phyloP scores from a whole-genome alignment of 2,888 invertebrate species.

The Amorpha juglandis region DNA sequence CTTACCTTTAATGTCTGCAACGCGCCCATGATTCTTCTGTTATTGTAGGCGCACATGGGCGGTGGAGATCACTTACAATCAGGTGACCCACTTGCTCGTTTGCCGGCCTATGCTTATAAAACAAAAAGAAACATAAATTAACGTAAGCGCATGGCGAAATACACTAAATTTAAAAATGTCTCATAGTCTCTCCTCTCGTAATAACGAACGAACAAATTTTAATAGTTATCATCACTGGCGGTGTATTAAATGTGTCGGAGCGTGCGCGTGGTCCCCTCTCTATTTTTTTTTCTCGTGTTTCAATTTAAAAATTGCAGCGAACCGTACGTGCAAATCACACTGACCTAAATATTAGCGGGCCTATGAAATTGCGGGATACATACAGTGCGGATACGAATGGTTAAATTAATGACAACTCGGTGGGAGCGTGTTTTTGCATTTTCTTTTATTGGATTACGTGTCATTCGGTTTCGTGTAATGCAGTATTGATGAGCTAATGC shows the following conservation, averaged over 20 bases:
- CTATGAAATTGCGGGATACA: constrained; percentile 39
- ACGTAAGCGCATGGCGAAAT: too few species aligned
- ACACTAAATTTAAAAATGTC: too few species aligned
- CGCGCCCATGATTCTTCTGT: too few species aligned
- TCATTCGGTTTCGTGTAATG: too few species aligned
- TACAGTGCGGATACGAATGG: constrained; percentile 38
- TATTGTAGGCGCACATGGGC: too few species aligned
- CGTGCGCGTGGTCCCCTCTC: constrained; percentile 56
- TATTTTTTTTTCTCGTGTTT: constrained; percentile 50
- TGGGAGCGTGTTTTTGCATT: constrained; percentile 28
- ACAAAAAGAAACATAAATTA: too few species aligned
- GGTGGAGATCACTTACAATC: too few species aligned
- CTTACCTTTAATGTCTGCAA: too few species aligned
- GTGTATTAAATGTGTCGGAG: constrained; percentile 50
- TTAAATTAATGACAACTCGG: constrained; percentile 44
- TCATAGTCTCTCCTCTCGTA: background rate
- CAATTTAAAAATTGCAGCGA: constrained; percentile 59
- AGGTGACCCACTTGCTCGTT: too few species aligned
- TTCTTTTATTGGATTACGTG: background rate
- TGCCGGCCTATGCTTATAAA: too few species aligned
- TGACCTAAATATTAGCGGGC: constrained; percentile 64
- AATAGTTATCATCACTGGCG: constrained; percentile 39
- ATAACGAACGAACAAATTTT: constrained; percentile 34
- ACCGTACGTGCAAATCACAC: constrained; percentile 52
- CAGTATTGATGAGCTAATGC: too few species aligned